These are phyloP conservation scores for Cricetomys ansorgei DNA, from an alignment of 2,113 vertebrate species.

Conservation along the genomic window DNA sequence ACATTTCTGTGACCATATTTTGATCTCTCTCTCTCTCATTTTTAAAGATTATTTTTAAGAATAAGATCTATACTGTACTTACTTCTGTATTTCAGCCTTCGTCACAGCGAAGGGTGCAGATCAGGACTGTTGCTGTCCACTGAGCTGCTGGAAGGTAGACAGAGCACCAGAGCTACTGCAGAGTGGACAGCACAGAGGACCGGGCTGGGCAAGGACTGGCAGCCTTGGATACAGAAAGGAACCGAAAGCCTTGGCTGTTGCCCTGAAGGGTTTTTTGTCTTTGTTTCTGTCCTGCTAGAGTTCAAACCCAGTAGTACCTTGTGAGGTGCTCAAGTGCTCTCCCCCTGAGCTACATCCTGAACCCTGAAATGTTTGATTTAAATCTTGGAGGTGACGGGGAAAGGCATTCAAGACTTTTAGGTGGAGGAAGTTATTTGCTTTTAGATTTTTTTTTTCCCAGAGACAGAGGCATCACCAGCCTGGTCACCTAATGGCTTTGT, in stretches of 20 bases:
- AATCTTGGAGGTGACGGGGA: background rate
- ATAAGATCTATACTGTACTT: background rate
- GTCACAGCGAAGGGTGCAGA: too few relatives aligned
- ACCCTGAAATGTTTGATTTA: background rate
- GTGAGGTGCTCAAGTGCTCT: background rate
- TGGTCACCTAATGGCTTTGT: background rate
- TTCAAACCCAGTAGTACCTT: background rate
- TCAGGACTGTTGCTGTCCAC: background rate
- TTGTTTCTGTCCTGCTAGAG: background rate
- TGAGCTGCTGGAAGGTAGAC: background rate
- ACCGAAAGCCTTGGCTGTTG: background rate
- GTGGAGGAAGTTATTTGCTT: background rate
- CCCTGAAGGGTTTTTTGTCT: background rate
- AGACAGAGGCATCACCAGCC: background rate
- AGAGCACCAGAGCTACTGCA: background rate
- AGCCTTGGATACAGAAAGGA: too few relatives aligned
- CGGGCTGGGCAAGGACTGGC: too few relatives aligned
- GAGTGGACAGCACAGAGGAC: too few relatives aligned
- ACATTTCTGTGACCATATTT: background rate
- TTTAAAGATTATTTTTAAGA: background rate
- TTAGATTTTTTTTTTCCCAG: background rate
- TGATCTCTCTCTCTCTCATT: background rate
- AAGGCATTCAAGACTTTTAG: background rate
- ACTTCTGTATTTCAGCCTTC: background rate
- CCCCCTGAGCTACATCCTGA: background rate